Evolutionary conservation across 2,113 vertebrate genomes (phyloP).

Genomic region (Sinocyclocheilus anophthalmus): DNA sequence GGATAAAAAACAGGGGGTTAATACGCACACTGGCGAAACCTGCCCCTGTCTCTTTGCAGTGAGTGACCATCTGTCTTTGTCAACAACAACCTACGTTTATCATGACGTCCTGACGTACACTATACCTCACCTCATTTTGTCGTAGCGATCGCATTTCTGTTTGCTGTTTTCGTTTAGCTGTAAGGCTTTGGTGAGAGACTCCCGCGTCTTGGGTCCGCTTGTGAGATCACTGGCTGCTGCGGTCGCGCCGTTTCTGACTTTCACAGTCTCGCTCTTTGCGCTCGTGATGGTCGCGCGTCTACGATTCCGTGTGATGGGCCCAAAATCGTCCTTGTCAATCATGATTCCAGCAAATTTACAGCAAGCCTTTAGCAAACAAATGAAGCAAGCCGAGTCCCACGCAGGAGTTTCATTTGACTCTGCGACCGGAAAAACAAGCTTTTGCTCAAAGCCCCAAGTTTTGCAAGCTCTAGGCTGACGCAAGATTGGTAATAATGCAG

Average conservation of each 20-base stretch:
- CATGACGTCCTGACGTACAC: neutral
- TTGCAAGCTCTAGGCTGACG: conserved; percentile 29
- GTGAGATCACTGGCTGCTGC: neutral
- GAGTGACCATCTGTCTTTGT: neutral
- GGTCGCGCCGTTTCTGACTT: conserved; percentile 19
- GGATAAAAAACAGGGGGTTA: neutral
- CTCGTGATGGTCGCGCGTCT: conserved; percentile 52
- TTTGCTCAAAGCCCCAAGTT: neutral
- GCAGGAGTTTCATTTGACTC: conserved; percentile 15
- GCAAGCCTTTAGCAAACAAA: neutral
- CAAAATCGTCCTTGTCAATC: conserved; percentile 28
- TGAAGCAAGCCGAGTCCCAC: neutral
- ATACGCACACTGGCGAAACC: too few species aligned
- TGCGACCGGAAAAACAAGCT: conserved; percentile 33
- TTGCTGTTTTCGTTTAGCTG: conserved; percentile 59
- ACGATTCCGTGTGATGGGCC: conserved; percentile 44
- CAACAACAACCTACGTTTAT: neutral
- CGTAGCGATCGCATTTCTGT: conserved; percentile 49
- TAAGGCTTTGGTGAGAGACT: neutral
- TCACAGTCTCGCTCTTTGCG: conserved; percentile 29
- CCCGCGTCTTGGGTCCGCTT: conserved; percentile 8
- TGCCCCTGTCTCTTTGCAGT: neutral
- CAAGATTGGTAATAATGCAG: neutral
- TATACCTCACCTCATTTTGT: conserved; percentile 64
- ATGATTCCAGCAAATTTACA: neutral